Percentiles rank a stretch among this genome's conserved stretches.
phyloP scores from a whole-genome alignment of 1,140 invertebrate species.

The Pseudomyrmex gracilis region DNA sequence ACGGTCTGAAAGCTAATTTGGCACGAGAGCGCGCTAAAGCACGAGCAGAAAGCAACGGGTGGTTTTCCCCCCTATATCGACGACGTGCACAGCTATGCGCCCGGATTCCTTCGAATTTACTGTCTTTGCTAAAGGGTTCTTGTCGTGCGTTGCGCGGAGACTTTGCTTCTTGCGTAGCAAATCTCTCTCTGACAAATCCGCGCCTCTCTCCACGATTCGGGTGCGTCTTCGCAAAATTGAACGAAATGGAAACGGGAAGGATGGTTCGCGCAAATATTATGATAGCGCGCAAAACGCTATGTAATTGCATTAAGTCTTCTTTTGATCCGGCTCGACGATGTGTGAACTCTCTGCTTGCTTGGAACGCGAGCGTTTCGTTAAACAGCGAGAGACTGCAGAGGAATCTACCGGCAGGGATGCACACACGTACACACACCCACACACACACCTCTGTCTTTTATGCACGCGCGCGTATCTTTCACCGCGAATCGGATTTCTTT shows the following conservation, averaged over 20 bases:
- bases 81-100: conserved; percentile 15
- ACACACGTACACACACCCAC: too few species aligned
- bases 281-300: conserved; percentile 45
- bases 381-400: conserved; percentile 15
- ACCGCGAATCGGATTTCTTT: conserved; percentile 48
- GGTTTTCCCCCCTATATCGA: conserved; percentile 43
- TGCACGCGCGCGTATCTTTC: neutral
- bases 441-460: neutral
- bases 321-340: conserved; percentile 49
- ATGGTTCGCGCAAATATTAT: conserved; percentile 54
- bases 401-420: conserved; percentile 19
- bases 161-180: conserved; percentile 30
- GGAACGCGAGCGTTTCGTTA: conserved; percentile 31
- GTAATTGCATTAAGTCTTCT: conserved; percentile 51
- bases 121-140: conserved; percentile 43
- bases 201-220: neutral
- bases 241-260: conserved; percentile 14
- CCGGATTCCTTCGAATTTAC: conserved; percentile 35
- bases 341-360: conserved; percentile 16
- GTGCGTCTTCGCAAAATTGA: conserved; percentile 19
- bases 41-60: conserved; percentile 47
- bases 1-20: conserved; percentile 57
- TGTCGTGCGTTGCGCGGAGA: conserved; percentile 21
- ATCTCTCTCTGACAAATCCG: neutral
- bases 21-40: conserved; percentile 43